Base-by-base conservation (phyloP, 2,888 invertebrate genomes). In the Pollenia labialis region DNA sequence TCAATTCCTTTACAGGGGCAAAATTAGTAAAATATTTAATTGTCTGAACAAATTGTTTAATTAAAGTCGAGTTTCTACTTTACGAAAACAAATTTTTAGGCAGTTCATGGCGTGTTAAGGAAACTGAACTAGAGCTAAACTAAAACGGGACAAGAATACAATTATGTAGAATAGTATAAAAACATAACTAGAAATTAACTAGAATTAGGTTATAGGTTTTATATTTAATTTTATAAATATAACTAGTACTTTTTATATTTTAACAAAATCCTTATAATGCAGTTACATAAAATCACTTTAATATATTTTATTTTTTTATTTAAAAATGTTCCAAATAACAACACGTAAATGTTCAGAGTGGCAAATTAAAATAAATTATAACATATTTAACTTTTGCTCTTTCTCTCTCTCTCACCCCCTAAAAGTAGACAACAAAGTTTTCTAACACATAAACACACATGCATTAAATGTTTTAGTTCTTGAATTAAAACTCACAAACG, bases 301-400 rank as follows among this genome's bases (percentile, higher is more conserved):
- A 1, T 48, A 32, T 12, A 12, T 50, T 40, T 44, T 1, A 10
- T 52, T 42, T 12, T 54, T n/a, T 14, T 54, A 54, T 40, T 16
- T 32, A 7, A 40, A 46, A 71, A 54, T 9, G 16, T 62, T 64
- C 46, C 64, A 81, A 81, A 81, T 72, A 46, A 18, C 46, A 81
- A 74, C 76, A 82, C 71, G 75, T 71, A 71, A 71, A 76, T 62
- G 62, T 62, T 82, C 50, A 81, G 66, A 64, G 66, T 71, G 71
- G 64, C 85, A 85, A 75, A 76, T 76, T 58, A 58, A 72, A 58
- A 85, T 72, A 81, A 85, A 81, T 81, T 72, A 76, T 66, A 32
- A 6, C 32, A 32, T 32, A 32, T 11, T 56, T 16, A 48, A 58
- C 46, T 62, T 32, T n/a, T 12, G 6, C 32, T 42, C 16, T 40